Percentiles rank a stretch among this genome's conserved stretches.
These are phyloP conservation scores for Eidolon helvum DNA, from an alignment of 2,113 vertebrate species.

Conservation along the genomic window DNA sequence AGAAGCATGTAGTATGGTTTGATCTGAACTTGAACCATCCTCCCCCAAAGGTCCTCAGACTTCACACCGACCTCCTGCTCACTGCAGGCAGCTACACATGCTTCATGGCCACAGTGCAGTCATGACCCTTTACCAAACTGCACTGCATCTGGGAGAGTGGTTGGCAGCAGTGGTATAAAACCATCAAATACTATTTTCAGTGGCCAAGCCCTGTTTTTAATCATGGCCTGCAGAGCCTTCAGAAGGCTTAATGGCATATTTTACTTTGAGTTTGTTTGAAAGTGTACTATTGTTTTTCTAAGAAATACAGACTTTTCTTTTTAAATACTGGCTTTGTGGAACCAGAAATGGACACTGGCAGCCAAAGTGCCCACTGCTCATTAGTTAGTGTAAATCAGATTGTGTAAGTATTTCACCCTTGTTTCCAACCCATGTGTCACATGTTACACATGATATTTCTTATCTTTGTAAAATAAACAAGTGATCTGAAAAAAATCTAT, in stretches of 20 bases:
- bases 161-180: background rate
- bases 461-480: background rate
- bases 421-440: background rate
- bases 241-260: background rate
- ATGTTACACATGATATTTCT: background rate
- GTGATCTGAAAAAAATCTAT: background rate
- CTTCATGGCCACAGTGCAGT: background rate
- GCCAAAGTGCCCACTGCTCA: background rate
- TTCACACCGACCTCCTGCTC: background rate
- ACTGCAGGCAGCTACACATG: background rate
- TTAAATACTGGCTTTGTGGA: slow-evolving; percentile 4
- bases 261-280: slow-evolving; percentile 22
- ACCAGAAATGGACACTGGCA: background rate
- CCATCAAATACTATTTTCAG: background rate
- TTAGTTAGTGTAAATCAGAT: background rate
- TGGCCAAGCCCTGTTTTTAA: background rate
- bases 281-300: slow-evolving; percentile 18
- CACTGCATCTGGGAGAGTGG: background rate
- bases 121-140: background rate
- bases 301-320: background rate
- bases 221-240: background rate
- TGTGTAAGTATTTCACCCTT: background rate
- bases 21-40: background rate
- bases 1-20: background rate
- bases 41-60: background rate